phyloP scores from a whole-genome alignment of 2,113 vertebrate species.

The Cervus canadensis region DNA sequence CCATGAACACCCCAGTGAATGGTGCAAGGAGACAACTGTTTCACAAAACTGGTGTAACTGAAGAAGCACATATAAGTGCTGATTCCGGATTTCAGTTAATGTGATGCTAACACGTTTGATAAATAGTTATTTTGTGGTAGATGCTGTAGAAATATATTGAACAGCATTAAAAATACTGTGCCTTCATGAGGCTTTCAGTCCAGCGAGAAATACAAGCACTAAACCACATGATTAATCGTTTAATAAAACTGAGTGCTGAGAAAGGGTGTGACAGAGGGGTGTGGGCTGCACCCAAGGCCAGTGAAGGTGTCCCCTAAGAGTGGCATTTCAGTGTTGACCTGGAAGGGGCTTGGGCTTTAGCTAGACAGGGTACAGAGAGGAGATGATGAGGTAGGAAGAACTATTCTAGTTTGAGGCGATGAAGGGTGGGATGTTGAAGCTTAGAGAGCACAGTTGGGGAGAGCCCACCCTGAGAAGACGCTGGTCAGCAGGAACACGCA shows the following conservation, averaged over 20 bases:
- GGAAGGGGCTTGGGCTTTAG: neutral
- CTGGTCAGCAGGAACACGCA: neutral
- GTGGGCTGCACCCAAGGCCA: neutral
- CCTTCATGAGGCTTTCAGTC: neutral
- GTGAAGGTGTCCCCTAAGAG: too few species aligned
- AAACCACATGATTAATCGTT: too few species aligned
- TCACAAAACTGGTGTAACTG: neutral
- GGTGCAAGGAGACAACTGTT: accelerated
- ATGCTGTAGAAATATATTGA: neutral
- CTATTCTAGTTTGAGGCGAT: neutral
- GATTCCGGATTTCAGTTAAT: neutral
- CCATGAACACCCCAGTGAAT: neutral
- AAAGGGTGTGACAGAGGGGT: neutral
- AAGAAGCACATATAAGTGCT: neutral
- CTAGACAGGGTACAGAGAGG: neutral
- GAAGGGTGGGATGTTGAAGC: neutral
- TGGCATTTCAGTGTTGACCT: neutral
- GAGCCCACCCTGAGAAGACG: accelerated
- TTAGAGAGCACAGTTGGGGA: neutral
- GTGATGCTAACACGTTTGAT: neutral
- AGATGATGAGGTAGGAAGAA: neutral
- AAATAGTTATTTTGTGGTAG: neutral
- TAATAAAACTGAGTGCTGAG: neutral
- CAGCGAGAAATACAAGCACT: neutral
- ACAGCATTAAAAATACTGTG: accelerated